A percentile compares a stretch with the other conserved stretches of the same genome.
phyloP scores from a whole-genome alignment of 2,888 invertebrate genomes.

The Halocaridina rubra region DNA sequence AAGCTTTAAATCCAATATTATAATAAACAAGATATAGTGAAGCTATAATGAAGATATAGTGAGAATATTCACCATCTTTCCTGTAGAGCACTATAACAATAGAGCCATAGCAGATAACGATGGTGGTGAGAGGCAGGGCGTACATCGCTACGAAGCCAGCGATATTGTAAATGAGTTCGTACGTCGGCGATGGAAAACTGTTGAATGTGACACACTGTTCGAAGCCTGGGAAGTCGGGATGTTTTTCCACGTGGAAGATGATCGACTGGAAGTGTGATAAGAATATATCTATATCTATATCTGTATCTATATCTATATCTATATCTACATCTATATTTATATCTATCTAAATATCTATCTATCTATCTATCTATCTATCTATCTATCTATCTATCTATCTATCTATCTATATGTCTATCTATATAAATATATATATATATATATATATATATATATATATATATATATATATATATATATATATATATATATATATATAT shows the following conservation, averaged over 20 bases:
- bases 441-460: conserved; percentile 17
- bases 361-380: no score
- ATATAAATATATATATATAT: not conserved
- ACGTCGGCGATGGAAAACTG: conserved; percentile 78
- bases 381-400: conserved; percentile 1
- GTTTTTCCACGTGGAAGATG: conserved; percentile 83
- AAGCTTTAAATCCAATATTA: no score
- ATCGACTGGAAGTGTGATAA: conserved; percentile 37
- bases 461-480: conserved; percentile 34
- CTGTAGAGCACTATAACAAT: conserved; percentile 74
- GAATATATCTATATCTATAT: not conserved
- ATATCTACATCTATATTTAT: no score
- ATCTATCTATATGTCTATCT: no score
- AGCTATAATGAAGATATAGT: no score
- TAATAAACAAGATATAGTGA: no score
- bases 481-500: conserved; percentile 29
- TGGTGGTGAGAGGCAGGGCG: conserved; percentile 83
- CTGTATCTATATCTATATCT: no score
- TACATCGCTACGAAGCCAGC: conserved; percentile 90
- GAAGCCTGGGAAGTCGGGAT: conserved; percentile 86
- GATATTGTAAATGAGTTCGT: conserved; percentile 84
- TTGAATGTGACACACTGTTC: conserved; percentile 92
- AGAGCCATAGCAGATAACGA: conserved; percentile 88
- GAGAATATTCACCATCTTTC: conserved; percentile 39
- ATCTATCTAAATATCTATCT: no score